Conservation (phyloP, 2,797 vertebrate genomes). For the Emydoidea blandingii region DNA sequence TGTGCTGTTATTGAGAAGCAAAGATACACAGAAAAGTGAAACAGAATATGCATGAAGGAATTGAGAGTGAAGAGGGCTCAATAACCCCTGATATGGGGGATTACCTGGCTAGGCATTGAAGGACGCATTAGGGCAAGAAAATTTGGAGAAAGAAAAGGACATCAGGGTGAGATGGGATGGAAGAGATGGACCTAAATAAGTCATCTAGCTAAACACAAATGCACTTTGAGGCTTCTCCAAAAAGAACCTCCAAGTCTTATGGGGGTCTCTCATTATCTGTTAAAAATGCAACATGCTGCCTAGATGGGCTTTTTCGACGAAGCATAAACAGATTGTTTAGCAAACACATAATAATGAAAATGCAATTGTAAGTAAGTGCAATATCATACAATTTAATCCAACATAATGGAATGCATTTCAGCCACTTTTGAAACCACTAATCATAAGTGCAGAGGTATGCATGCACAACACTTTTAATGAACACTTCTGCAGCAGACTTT, state of each 20-base stretch:
- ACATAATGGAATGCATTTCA: neutral
- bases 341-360: neutral
- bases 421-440: neutral
- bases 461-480: neutral
- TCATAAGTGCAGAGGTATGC: fast-evolving
- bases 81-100: neutral
- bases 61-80: fast-evolving
- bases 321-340: neutral
- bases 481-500: neutral
- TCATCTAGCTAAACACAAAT: neutral
- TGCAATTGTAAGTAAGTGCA: neutral
- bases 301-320: neutral
- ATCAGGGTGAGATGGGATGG: neutral
- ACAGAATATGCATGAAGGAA: neutral
- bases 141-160: fast-evolving
- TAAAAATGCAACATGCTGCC: neutral
- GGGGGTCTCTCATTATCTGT: neutral
- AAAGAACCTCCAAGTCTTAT: neutral
- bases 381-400: neutral
- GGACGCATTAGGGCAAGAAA: neutral
- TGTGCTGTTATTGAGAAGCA: neutral
- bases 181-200: neutral
- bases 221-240: neutral
- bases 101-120: neutral
- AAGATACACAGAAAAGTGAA: fast-evolving